Evolutionary conservation across 2,888 invertebrate genomes (phyloP).

Genomic region (Lottia gigantea): DNA sequence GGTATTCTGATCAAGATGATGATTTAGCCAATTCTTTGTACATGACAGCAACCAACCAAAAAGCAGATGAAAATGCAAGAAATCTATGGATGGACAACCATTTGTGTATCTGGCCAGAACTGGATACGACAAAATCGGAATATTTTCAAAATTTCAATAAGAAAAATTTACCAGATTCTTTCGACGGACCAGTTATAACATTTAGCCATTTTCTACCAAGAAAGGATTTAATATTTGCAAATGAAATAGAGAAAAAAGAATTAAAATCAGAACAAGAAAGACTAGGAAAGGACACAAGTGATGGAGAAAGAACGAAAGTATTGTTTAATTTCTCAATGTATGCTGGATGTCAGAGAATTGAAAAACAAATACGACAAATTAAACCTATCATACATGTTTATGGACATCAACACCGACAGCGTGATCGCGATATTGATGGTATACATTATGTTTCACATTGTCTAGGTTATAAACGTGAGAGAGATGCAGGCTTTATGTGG

Average conservation of each 20-base stretch:
- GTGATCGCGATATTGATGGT: conserved; percentile 37
- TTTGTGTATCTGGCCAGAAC: conserved; percentile 35
- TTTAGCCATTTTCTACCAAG: conserved; percentile 46
- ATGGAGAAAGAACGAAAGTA: conserved; percentile 16
- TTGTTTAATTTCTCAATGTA: conserved; percentile 41
- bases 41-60: conserved; percentile 16
- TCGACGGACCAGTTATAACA: conserved; percentile 34
- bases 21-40: conserved; percentile 36
- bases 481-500: conserved; percentile 71
- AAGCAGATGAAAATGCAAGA: conserved; percentile 22
- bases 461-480: conserved; percentile 34
- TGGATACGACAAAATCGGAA: conserved; percentile 25
- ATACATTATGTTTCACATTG: conserved; percentile 43
- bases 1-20: conserved; percentile 45
- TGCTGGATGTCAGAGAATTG: conserved; percentile 36
- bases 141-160: conserved; percentile 37
- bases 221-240: conserved; percentile 30
- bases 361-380: conserved; percentile 32
- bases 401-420: conserved; percentile 44
- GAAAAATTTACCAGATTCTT: conserved; percentile 13
- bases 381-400: conserved; percentile 35
- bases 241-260: conserved; percentile 25
- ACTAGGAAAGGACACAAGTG: conserved; percentile 21
- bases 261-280: conserved; percentile 27
- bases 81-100: conserved; percentile 45